Conservation (phyloP, 2,797 vertebrate species). For the Brachyalestes nurse region DNA sequence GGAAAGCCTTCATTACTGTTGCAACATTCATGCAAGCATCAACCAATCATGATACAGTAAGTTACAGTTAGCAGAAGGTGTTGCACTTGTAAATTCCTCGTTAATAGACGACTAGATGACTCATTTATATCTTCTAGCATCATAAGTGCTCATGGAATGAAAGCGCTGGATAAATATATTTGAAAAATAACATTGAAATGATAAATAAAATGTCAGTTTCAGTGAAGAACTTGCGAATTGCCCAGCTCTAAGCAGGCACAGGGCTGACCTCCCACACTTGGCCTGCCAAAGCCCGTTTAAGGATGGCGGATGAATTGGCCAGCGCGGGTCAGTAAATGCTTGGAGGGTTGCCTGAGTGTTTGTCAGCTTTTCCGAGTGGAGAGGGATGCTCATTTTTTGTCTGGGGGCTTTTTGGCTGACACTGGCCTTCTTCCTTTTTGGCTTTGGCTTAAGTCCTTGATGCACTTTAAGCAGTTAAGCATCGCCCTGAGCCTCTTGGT, state of each 20-base stretch:
- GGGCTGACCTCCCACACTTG: not conserved
- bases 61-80: not conserved
- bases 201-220: too few species aligned
- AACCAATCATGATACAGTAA: not conserved
- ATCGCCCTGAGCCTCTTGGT: constrained; percentile 37
- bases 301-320: not conserved
- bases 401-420: constrained; percentile 17
- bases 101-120: too few species aligned
- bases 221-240: not conserved
- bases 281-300: not conserved
- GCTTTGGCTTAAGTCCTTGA: constrained; percentile 52
- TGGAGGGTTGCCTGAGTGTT: constrained; percentile 13
- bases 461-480: constrained; percentile 49
- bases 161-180: not conserved
- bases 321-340: not conserved
- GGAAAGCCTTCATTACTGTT: not conserved
- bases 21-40: not conserved
- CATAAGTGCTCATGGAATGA: not conserved
- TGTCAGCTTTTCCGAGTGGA: constrained; percentile 4
- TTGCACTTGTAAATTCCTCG: not conserved
- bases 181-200: too few species aligned
- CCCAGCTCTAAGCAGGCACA: not conserved
- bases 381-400: constrained; percentile 43
- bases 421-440: constrained; percentile 34
- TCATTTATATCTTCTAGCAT: not conserved